Base-by-base conservation (phyloP, 30 jellyfish, hydroid and myxozoan genomes). In the Clytia hemisphaerica region DNA sequence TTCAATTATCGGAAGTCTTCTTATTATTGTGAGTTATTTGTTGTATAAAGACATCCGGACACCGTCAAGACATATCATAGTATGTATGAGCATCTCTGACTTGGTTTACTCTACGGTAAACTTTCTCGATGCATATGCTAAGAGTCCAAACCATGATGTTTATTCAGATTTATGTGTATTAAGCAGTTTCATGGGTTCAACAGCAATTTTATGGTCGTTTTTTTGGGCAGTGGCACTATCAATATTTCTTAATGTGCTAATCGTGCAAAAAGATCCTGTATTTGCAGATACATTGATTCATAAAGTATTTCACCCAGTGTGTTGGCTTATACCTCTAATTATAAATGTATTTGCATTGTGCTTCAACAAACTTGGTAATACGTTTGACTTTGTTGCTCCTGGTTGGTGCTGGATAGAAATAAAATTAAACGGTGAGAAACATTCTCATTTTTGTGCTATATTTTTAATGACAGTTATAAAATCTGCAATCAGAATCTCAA, bases 391-490 rank as follows among this genome's bases (percentile, higher is more conserved):
- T 22, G 22, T 83, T 6, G 67, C 95, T 36, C 91, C 83, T 0
- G 95, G 95, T 1, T 83, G 95, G 95, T 83, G 95, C 34, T 83
- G 95, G 95, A 83, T 83, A 3, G 38, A 33, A 21, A n/a, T n/a
- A n/a, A n/a, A n/a, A n/a, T n/a, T n/a, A n/a, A n/a, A n/a, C n/a
- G n/a, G n/a, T n/a, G n/a, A n/a, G n/a, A n/a, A n/a, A n/a, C n/a
- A n/a, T n/a, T n/a, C n/a, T n/a, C n/a, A n/a, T n/a, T n/a, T n/a
- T n/a, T n/a, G n/a, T n/a, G n/a, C n/a, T n/a, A n/a, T n/a, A n/a
- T n/a, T n/a, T n/a, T n/a, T n/a, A n/a, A n/a, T n/a, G n/a, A n/a
- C n/a, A n/a, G n/a, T n/a, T n/a, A n/a, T n/a, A n/a, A n/a, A n/a
- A n/a, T n/a, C n/a, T n/a, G n/a, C n/a, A n/a, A n/a, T n/a, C n/a